Percentiles rank a stretch among this genome's conserved stretches.
These are phyloP conservation scores for Pycnonotus jocosus DNA, from an alignment of 2,113 vertebrate species.

Conservation along the genomic window DNA sequence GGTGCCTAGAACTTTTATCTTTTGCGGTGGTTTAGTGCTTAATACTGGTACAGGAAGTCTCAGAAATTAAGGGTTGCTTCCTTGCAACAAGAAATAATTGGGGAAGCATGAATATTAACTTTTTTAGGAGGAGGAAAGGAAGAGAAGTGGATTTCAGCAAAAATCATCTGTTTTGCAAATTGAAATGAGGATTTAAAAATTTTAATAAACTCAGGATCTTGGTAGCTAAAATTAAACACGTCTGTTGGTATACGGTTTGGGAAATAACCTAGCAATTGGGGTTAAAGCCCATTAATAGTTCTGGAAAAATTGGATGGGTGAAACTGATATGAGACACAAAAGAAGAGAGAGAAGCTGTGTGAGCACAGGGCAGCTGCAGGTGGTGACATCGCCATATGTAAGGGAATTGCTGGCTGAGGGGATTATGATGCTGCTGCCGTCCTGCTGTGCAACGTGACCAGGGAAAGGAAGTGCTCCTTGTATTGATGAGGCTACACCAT, in stretches of 20 bases:
- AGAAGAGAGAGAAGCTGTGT: background rate
- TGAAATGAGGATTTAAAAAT: background rate
- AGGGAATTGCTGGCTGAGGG: background rate
- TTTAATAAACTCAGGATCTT: background rate
- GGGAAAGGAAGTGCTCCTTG: background rate
- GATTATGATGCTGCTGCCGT: background rate
- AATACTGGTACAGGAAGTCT: background rate
- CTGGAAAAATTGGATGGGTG: background rate
- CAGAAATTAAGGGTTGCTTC: background rate
- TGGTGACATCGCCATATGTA: rapidly evolving
- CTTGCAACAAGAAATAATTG: background rate
- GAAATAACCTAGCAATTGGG: background rate
- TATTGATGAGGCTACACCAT: too few species aligned
- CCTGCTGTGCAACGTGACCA: background rate
- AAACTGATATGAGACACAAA: background rate
- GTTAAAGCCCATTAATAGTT: background rate
- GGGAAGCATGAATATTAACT: background rate
- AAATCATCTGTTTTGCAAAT: background rate
- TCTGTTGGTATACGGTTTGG: background rate
- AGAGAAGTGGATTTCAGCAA: background rate
- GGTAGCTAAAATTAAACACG: background rate
- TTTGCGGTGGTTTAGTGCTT: background rate
- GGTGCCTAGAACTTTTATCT: background rate
- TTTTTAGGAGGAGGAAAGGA: background rate
- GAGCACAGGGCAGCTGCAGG: background rate